Base-by-base conservation (phyloP, 2,888 invertebrate genomes). In the Drosophila hawaiiensis region DNA sequence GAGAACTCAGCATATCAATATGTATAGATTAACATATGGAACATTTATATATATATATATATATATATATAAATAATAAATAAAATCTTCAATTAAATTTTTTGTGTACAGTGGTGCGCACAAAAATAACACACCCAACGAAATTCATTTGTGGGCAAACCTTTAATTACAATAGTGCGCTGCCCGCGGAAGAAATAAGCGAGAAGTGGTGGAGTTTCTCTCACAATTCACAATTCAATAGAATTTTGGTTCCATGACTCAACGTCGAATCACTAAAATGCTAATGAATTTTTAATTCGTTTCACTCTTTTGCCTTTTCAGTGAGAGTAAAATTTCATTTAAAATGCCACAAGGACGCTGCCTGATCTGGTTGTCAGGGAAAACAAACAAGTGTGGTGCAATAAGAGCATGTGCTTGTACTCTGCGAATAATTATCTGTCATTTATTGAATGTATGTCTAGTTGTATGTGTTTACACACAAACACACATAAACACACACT, bases 241-340 rank as follows among this genome's bases (percentile, higher is more conserved):
- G 29, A 73, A 47, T n/a, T 58, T 68, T 55, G 47, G 56, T 49
- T 33, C 4, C 31, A 25, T 47, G 22, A 43, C 60, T 41, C 59
- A 52, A 68, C 61, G 52, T 55, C 58, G 49, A 54, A 59, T 60
- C 72, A 72, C 74, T 76, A 69, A 73, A 75, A 82, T 74, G 73
- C 76, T 75, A 73, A 88, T 90, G 76, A 73, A 90, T 83, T 83
- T 83, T 83, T 85, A 90, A 90, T 85, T 71, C 58, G 61, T 76
- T 75, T 85, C 50, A 61, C 77, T 75, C 65, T 59, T 76, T 73
- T 67, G 68, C 68, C 65, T 68, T 75, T 77, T 74, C 43, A 59
- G 29, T 33, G 64, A 43, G 52, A 73, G 79, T 69, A 59, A 61
- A 81, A 76, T 68, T 74, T 52, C 69, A 85, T 90, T 90, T 68